Evolutionary conservation across 2,113 vertebrate genomes (phyloP), one percentile per base, ranked within the genome.

Genomic region (Entomyzon cyanotis): DNA sequence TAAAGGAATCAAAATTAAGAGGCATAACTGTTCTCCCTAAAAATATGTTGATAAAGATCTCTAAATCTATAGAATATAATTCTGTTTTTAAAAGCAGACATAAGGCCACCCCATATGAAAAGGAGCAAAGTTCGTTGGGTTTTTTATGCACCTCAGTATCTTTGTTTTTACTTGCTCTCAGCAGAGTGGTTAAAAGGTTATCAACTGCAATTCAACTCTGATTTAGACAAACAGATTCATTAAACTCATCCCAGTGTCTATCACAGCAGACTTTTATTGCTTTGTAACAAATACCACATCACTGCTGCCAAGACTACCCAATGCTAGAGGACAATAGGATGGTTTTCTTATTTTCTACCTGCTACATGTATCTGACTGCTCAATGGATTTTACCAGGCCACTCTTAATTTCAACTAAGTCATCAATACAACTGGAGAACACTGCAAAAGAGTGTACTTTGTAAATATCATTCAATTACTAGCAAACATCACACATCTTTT

Each of bases 151-250:
- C 30, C 27, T 67, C 65, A 19, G 2, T 11, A 84, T 59, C 75
- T 80, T 79, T 42, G 27, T 28, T 76, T 19, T 68, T 77, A 39
- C 5, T 53, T 88, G 27, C 47, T 83, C 60, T 44, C 42, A 35
- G 37, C 58, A 77, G 62, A 88, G 53, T 65, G 37, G 49, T 63
- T 49, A 27, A 96, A 97, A 97, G 55, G 80, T 95, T 90, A 96
- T n/a, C 9, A 75, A 4, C 22, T 80, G 63, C 44, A 90, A 33
- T 70, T 94, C 41, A 91, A 42, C 59, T 87, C 25, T 14, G 49
- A 41, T 74, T 42, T 62, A 84, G 27, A 77, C 77, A 96, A 95
- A 76, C 33, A 93, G 74, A 73, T 52, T 12, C 44, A 77, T 35
- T 79, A 84, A 91, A 88, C 63, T 86, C 50, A 39, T 39, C 41